phyloP scores from a whole-genome alignment of 2,888 invertebrate species.

The Pyralis farinalis region DNA sequence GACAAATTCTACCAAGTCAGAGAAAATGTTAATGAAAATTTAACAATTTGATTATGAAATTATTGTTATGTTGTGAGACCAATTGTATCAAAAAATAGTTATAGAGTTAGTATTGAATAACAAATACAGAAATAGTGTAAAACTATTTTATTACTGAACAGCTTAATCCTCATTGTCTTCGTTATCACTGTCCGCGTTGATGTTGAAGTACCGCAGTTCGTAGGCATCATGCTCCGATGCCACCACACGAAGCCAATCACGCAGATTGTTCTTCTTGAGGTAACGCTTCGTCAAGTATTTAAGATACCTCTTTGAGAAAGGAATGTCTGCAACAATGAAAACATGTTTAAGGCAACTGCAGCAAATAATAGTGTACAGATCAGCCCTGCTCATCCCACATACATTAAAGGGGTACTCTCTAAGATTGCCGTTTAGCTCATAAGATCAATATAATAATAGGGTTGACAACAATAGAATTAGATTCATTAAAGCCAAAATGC shows the following conservation, averaged over 20 bases:
- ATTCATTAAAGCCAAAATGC: too few species aligned
- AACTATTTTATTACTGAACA: constrained; percentile 67
- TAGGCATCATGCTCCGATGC: constrained; percentile 97
- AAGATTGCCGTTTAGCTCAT: too few species aligned
- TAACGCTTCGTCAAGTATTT: constrained; percentile 99
- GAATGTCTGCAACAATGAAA: constrained; percentile 74
- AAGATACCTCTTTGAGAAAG: constrained; percentile 93
- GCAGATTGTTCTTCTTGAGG: constrained; percentile 98
- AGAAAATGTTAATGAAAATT: too few species aligned
- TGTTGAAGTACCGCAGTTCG: constrained; percentile 99
- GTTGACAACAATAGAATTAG: too few species aligned
- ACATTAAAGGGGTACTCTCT: too few species aligned
- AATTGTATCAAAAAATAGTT: background rate
- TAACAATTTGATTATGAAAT: too few species aligned
- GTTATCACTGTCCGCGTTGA: constrained; percentile 86
- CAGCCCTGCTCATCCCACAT: too few species aligned
- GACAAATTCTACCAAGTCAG: too few species aligned
- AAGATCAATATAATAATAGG: too few species aligned
- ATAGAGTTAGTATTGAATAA: background rate
- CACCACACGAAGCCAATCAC: constrained; percentile 99
- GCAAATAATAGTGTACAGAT: too few species aligned
- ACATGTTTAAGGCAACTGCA: too few species aligned
- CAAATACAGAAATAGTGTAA: constrained; percentile 41
- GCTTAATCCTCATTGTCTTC: constrained; percentile 94
- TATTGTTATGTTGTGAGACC: too few species aligned